Conservation (phyloP, 1,140 invertebrate genomes). For the Sycophaga agraensis region DNA sequence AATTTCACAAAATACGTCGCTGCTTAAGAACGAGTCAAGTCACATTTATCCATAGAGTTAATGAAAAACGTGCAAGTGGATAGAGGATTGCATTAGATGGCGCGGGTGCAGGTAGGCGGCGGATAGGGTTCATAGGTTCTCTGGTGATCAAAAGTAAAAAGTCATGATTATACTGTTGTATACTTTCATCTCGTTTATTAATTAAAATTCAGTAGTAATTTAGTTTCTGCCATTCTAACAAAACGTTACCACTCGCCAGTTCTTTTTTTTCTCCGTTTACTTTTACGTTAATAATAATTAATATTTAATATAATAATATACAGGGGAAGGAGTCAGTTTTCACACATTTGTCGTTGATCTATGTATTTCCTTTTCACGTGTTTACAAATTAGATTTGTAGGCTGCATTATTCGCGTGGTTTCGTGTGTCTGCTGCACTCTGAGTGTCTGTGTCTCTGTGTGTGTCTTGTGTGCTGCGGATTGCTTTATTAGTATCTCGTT, state of each 20-base stretch:
- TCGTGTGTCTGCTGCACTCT: too few relatives aligned
- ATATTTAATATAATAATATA: slow-evolving; percentile 55
- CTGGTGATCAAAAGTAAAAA: slow-evolving; percentile 45
- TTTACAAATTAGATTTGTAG: slow-evolving; percentile 18
- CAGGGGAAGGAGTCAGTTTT: slow-evolving; percentile 39
- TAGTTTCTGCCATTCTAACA: slow-evolving; percentile 59
- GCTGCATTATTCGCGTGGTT: background rate
- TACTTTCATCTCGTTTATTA: slow-evolving; percentile 61
- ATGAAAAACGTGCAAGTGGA: background rate
- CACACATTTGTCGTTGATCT: slow-evolving; percentile 2
- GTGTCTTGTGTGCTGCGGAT: slow-evolving; percentile 3
- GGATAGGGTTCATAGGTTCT: too few relatives aligned
- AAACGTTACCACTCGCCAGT: slow-evolving; percentile 54
- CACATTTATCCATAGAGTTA: too few relatives aligned
- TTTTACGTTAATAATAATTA: slow-evolving; percentile 56
- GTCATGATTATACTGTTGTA: slow-evolving; percentile 49
- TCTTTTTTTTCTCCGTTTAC: slow-evolving; percentile 34
- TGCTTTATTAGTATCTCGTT: slow-evolving; percentile 12
- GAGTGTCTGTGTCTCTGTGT: too few relatives aligned
- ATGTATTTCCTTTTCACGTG: slow-evolving; percentile 27
- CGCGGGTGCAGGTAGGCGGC: too few relatives aligned
- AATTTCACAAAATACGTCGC: background rate
- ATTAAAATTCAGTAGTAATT: slow-evolving; percentile 60
- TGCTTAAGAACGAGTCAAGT: too few relatives aligned
- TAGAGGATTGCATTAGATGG: background rate